Conservation (phyloP, 2,113 vertebrate species). For the Axis porcinus region DNA sequence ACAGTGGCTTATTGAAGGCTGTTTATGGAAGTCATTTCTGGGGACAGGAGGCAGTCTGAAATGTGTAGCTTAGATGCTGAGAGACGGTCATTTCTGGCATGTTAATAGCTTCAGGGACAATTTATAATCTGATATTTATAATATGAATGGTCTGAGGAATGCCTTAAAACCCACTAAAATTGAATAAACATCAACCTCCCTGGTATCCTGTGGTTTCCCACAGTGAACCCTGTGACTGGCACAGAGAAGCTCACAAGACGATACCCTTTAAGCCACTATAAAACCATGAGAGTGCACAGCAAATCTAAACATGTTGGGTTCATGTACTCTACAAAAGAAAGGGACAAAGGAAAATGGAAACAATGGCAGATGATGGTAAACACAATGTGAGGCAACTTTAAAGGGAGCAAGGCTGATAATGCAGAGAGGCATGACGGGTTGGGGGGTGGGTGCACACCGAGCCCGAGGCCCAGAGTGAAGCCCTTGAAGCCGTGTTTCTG, state of each 20-base stretch:
- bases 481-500: neutral
- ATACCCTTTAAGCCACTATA: neutral
- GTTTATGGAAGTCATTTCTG: neutral
- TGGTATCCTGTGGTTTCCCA: neutral
- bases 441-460: no score
- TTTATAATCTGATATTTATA: neutral
- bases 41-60: neutral
- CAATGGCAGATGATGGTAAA: neutral
- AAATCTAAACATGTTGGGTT: neutral
- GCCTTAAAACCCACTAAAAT: neutral
- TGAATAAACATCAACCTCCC: neutral
- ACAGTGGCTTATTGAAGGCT: neutral
- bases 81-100: neutral
- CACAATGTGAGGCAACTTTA: neutral
- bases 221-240: neutral
- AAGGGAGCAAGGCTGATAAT: neutral
- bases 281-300: neutral
- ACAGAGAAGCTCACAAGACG: neutral
- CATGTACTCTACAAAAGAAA: neutral
- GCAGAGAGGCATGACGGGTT: neutral
- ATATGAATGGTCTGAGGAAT: neutral
- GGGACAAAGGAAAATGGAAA: neutral
- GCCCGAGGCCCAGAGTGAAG: neutral
- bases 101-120: conserved; percentile 7
- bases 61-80: neutral